Percentiles rank a stretch among this genome's conserved stretches.
Evolutionary conservation across 2,797 vertebrate genomes (phyloP).

Genomic region (Serranus cabrilla): DNA sequence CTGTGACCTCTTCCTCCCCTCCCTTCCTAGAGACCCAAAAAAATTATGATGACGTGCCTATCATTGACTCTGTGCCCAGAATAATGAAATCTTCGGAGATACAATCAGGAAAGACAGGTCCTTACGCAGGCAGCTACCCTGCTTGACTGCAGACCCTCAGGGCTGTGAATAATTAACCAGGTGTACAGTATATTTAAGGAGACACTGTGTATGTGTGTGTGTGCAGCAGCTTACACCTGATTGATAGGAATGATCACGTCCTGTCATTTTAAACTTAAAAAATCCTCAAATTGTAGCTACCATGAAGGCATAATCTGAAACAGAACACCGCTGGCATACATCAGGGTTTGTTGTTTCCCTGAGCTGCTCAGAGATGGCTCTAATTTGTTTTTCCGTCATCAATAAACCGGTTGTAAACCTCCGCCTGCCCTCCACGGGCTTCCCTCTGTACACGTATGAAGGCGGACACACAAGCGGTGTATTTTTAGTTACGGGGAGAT

Average conservation of each 20-base stretch:
- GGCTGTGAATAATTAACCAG: conserved; percentile 76
- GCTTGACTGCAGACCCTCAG: conserved; percentile 62
- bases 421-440: conserved; percentile 33
- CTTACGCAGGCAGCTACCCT: conserved; percentile 54
- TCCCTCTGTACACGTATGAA: conserved; percentile 47
- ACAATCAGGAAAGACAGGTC: conserved; percentile 77
- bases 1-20: conserved; percentile 56
- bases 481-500: conserved; percentile 81
- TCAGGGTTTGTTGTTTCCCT: conserved; percentile 31
- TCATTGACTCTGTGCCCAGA: conserved; percentile 71
- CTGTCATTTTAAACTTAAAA: conserved; percentile 19
- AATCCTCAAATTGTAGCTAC: background rate
- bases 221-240: conserved; percentile 9
- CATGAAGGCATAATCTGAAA: conserved; percentile 1
- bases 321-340: background rate
- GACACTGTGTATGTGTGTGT: conserved; percentile 35
- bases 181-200: conserved; percentile 59
- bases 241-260: conserved; percentile 25
- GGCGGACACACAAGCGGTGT: conserved; percentile 47
- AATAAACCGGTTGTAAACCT: conserved; percentile 53
- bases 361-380: conserved; percentile 30
- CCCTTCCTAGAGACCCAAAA: conserved; percentile 61
- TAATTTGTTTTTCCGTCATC: conserved; percentile 71
- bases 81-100: conserved; percentile 72
- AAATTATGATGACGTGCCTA: conserved; percentile 56